Conservation (phyloP, 1,140 invertebrate species). For the Cardiocondyla obscurior region DNA sequence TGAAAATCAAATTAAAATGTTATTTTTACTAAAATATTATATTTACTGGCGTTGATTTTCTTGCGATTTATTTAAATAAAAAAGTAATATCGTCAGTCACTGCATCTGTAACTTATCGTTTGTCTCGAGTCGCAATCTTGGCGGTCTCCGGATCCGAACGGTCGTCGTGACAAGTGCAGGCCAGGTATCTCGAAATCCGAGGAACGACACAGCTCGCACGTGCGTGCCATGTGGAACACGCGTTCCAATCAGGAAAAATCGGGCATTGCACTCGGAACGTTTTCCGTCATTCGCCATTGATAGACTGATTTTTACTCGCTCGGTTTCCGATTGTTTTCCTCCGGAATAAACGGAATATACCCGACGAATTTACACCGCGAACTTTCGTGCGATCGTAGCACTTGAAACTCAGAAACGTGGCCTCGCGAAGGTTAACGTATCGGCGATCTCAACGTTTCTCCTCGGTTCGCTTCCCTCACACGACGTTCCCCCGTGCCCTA, state of each 20-base stretch:
- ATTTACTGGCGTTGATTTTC: no score
- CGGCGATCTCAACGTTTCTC: slow-evolving; percentile 66
- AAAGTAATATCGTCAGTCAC: no score
- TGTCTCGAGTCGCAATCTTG: neutral
- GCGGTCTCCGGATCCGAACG: neutral
- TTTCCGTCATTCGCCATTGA: neutral
- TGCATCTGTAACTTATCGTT: neutral
- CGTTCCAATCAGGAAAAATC: neutral
- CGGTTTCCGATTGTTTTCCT: no score
- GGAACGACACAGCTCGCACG: slow-evolving; percentile 4
- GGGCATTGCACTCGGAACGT: neutral
- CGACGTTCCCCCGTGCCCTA: neutral
- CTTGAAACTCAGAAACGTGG: neutral
- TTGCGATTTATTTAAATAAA: no score
- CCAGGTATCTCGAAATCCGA: slow-evolving; percentile 5
- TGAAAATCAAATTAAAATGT: no score
- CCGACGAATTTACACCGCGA: neutral
- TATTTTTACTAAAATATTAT: no score
- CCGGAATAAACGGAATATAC: no score
- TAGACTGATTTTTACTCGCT: no score
- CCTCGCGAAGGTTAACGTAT: slow-evolving; percentile 42
- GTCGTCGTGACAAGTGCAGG: neutral
- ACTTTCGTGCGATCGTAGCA: slow-evolving; percentile 8
- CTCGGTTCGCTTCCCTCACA: slow-evolving; percentile 60
- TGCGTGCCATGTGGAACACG: slow-evolving; percentile 22